Evolutionary conservation across 2,797 vertebrate genomes (phyloP).

Genomic region (Pangasius macronema): DNA sequence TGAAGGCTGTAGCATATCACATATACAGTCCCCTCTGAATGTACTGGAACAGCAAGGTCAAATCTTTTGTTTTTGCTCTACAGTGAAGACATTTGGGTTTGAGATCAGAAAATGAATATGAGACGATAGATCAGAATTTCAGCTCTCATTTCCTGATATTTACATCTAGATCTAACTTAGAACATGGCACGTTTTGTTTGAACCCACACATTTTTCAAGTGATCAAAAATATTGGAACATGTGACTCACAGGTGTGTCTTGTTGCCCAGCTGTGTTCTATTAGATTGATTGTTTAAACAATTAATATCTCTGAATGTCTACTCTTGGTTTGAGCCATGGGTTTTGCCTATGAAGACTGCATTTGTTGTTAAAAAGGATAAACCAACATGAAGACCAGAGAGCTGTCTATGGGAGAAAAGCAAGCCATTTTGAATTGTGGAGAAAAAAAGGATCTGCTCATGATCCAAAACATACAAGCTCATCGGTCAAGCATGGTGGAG

Average conservation of each 20-base stretch:
- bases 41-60: no score
- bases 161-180: neutral
- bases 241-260: neutral
- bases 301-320: neutral
- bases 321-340: neutral
- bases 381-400: neutral
- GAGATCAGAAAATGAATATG: neutral
- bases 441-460: neutral
- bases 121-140: neutral
- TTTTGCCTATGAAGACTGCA: neutral
- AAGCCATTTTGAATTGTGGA: neutral
- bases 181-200: neutral
- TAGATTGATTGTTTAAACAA: neutral
- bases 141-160: neutral
- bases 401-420: neutral
- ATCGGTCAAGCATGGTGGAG: no score
- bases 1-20: no score
- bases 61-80: no score
- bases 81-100: neutral
- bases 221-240: neutral
- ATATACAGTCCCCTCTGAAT: no score
- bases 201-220: neutral
- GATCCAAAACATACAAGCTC: neutral
- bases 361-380: neutral
- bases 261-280: neutral